These are phyloP conservation scores for Apamea epomidion DNA, from an alignment of 2,888 invertebrate species.

Conservation along the genomic window DNA sequence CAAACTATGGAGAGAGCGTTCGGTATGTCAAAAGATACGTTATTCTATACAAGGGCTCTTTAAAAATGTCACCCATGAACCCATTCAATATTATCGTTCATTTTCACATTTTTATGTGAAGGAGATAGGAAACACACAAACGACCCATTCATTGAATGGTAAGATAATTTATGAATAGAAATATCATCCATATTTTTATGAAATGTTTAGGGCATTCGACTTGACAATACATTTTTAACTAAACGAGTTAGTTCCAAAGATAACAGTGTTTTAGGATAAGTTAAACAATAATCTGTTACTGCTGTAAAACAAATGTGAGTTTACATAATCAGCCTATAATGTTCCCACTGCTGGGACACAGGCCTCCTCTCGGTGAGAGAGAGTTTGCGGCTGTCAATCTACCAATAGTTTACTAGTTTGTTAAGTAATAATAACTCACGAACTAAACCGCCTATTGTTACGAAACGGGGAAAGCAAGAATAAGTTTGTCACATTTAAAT, in stretches of 20 bases:
- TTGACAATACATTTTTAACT: not conserved
- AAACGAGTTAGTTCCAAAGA: constrained; percentile 6
- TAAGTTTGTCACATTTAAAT: not conserved
- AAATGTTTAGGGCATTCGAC: not conserved
- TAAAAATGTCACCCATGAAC: constrained; percentile 65
- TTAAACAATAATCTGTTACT: not conserved
- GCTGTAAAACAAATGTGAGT: not conserved
- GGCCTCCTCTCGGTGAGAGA: too few species aligned
- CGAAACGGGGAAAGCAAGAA: not conserved
- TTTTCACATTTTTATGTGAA: constrained; percentile 57
- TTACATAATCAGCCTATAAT: too few species aligned
- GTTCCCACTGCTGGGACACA: not conserved
- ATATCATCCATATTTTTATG: not conserved
- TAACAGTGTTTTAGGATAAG: not conserved
- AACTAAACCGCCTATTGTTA: constrained; percentile 3
- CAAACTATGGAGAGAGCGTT: constrained; percentile 56
- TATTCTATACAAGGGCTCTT: constrained; percentile 61
- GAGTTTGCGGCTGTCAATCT: not conserved
- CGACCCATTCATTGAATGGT: constrained; percentile 40
- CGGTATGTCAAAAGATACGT: constrained; percentile 62
- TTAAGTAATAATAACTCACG: not conserved
- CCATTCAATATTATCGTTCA: constrained; percentile 55
- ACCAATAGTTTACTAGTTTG: not conserved
- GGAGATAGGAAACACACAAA: constrained; percentile 50
- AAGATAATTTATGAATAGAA: constrained; percentile 45